Evolutionary conservation across 2,113 vertebrate genomes (phyloP).

Genomic region (Loxodonta africana): DNA sequence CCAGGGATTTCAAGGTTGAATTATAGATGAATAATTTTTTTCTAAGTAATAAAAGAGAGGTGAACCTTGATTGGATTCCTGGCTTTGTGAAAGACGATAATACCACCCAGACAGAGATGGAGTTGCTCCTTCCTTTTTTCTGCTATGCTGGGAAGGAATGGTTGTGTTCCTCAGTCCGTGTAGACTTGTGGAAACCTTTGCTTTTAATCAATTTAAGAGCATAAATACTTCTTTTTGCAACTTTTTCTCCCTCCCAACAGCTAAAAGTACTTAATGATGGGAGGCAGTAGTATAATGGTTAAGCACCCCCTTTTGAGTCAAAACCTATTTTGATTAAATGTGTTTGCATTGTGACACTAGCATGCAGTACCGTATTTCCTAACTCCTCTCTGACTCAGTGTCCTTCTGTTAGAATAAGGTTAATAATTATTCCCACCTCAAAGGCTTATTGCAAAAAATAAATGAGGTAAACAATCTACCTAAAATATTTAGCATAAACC

Average conservation of each 20-base stretch:
- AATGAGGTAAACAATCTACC: not conserved
- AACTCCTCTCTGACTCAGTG: slow-evolving; percentile 73
- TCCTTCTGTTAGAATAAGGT: slow-evolving; percentile 62
- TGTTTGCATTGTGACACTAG: not conserved
- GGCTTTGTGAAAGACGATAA: not conserved
- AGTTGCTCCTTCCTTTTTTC: not conserved
- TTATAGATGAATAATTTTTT: not conserved
- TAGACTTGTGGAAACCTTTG: not conserved
- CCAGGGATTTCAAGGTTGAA: not conserved
- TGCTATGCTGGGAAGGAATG: not conserved
- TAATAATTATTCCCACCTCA: slow-evolving; percentile 55
- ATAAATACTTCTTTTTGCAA: not conserved
- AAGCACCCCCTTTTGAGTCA: slow-evolving; percentile 61
- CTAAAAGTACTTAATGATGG: not conserved
- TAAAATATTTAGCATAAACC: slow-evolving; percentile 47
- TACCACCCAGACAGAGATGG: not conserved
- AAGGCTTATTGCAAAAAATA: slow-evolving; percentile 28
- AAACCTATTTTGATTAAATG: not conserved
- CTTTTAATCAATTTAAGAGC: not conserved
- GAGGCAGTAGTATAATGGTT: not conserved
- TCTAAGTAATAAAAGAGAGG: not conserved
- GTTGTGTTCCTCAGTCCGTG: not conserved
- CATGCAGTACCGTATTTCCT: slow-evolving; percentile 30
- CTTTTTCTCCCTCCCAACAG: slow-evolving; percentile 25
- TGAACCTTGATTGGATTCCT: not conserved